Percentiles rank a stretch among this genome's conserved stretches.
These are phyloP conservation scores for Plebejus argus DNA, from an alignment of 2,888 invertebrate species.

Conservation along the genomic window DNA sequence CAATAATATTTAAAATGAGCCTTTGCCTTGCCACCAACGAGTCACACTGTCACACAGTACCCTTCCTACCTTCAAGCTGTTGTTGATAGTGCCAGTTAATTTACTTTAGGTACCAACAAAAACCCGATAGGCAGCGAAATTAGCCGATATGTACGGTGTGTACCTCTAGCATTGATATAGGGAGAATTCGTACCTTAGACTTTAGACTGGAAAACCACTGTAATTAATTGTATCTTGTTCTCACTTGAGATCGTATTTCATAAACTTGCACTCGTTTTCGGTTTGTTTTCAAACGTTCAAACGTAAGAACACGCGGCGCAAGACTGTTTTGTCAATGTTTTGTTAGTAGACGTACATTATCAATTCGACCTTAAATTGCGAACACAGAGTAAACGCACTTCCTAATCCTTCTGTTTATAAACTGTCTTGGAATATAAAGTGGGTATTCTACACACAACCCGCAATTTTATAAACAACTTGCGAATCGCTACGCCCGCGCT, in stretches of 20 bases:
- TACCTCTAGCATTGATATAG: not conserved
- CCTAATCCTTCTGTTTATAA: slow-evolving; percentile 28
- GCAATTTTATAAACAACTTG: not conserved
- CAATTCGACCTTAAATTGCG: slow-evolving; percentile 28
- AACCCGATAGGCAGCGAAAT: too few relatives aligned
- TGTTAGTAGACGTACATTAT: slow-evolving; percentile 14
- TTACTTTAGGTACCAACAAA: too few relatives aligned
- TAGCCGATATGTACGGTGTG: too few relatives aligned
- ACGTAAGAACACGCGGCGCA: not conserved
- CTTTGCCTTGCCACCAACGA: too few relatives aligned
- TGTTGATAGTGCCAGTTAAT: too few relatives aligned
- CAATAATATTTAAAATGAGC: too few relatives aligned
- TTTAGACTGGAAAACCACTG: not conserved
- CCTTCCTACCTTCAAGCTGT: too few relatives aligned
- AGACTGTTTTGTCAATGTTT: slow-evolving; percentile 9
- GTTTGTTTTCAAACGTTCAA: slow-evolving; percentile 6
- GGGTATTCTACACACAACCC: not conserved
- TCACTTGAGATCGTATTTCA: not conserved
- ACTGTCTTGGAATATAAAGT: slow-evolving; percentile 23
- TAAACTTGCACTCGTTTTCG: not conserved
- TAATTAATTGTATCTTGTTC: not conserved
- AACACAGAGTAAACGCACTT: slow-evolving; percentile 27
- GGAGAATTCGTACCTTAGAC: not conserved
- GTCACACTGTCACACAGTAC: too few relatives aligned
- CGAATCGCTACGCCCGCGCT: not conserved